Evolutionary conservation across 2,113 vertebrate species (phyloP).

Genomic region (Cryptomyrus ogoouensis): DNA sequence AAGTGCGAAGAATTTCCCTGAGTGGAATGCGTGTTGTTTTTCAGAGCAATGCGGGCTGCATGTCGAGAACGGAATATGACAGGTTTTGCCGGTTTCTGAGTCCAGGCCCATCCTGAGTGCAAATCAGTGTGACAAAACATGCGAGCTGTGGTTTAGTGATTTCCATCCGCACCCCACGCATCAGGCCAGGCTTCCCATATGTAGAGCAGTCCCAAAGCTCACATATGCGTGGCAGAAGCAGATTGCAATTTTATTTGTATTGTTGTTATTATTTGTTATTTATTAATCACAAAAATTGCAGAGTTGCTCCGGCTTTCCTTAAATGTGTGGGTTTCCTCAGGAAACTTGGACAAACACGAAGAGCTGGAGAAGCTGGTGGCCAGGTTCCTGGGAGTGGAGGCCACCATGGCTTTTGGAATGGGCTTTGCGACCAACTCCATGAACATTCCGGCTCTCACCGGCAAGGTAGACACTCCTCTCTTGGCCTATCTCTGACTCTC

Average conservation of each 20-base stretch:
- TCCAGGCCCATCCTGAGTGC: not conserved
- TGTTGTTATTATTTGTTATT: not conserved
- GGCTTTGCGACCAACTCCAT: conserved; percentile 97
- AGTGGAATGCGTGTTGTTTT: not conserved
- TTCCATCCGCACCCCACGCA: not conserved
- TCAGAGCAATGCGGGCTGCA: not conserved
- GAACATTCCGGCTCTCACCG: conserved; percentile 92
- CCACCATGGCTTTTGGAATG: conserved; percentile 91
- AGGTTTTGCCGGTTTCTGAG: not conserved
- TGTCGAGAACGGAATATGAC: not conserved
- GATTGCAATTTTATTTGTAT: not conserved
- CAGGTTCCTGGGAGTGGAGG: conserved; percentile 86
- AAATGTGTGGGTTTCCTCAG: conserved; percentile 53
- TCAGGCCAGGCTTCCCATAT: not conserved
- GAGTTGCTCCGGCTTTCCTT: not conserved
- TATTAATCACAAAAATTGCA: not conserved
- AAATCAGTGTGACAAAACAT: not conserved
- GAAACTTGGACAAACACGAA: conserved; percentile 87
- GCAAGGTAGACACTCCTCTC: conserved; percentile 70
- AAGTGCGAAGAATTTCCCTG: not conserved
- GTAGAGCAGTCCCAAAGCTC: not conserved
- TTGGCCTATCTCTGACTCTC: not conserved
- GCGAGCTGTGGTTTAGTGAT: not conserved
- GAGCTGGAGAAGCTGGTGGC: conserved; percentile 83
- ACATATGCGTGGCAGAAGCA: not conserved